These are phyloP conservation scores for Avahi laniger DNA, from an alignment of 2,797 vertebrate genomes.

Conservation along the genomic window DNA sequence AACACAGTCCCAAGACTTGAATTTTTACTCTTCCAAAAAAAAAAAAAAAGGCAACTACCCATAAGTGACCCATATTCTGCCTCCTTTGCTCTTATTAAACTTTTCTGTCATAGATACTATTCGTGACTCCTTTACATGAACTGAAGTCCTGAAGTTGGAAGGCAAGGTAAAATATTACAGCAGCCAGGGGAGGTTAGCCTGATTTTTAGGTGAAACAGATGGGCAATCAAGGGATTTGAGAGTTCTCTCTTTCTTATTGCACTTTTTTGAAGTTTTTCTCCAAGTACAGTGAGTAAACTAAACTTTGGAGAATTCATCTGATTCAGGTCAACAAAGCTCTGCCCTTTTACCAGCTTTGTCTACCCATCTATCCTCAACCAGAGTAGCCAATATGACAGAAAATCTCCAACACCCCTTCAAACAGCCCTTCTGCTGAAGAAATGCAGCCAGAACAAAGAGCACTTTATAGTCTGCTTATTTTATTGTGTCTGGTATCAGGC, in stretches of 20 bases:
- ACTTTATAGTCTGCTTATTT: not conserved
- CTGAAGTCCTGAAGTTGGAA: constrained; percentile 19
- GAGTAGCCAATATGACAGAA: constrained; percentile 59
- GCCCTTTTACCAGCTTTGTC: constrained; percentile 25
- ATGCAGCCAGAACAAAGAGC: not conserved
- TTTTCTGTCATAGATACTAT: not conserved
- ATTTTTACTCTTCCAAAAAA: constrained; percentile 11
- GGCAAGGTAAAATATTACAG: constrained; percentile 41
- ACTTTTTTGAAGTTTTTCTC: not conserved
- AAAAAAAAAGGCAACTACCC: not conserved
- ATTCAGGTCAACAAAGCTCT: constrained; percentile 38
- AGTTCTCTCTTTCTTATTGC: constrained; percentile 17
- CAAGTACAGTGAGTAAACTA: not conserved
- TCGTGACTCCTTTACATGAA: constrained; percentile 46
- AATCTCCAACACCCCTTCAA: constrained; percentile 12
- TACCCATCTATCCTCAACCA: not conserved
- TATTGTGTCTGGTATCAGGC: not conserved
- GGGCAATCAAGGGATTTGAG: constrained; percentile 62
- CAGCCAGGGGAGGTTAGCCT: not conserved
- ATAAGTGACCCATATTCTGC: not conserved
- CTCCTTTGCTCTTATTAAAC: not conserved
- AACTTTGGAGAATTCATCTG: constrained; percentile 12
- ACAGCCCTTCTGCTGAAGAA: constrained; percentile 32
- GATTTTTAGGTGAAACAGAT: constrained; percentile 50
- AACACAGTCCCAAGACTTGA: not conserved